Evolutionary conservation across 2,888 invertebrate genomes (phyloP).

Genomic region (Vandiemenella viatica): DNA sequence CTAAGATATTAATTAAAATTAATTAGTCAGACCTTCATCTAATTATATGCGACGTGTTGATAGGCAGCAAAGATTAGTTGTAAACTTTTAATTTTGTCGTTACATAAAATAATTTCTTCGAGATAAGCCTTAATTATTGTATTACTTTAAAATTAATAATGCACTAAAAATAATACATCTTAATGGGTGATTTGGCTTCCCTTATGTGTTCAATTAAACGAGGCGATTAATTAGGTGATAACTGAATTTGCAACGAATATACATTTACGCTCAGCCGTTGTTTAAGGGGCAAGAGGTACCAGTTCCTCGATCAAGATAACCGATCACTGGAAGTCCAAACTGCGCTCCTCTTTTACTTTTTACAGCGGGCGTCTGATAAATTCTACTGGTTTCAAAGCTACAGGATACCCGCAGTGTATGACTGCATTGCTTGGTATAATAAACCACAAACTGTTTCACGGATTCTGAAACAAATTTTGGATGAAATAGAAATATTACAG

Average conservation of each 20-base stretch:
- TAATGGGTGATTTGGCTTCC: background rate
- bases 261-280: no score
- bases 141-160: background rate
- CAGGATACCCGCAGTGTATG: no score
- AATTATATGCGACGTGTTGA: background rate
- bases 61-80: background rate
- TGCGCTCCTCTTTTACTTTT: no score
- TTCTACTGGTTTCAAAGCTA: no score
- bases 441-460: no score
- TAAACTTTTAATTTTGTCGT: background rate
- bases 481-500: no score
- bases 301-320: no score
- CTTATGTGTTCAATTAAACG: background rate
- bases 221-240: background rate
- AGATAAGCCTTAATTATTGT: background rate
- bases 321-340: no score
- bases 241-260: background rate
- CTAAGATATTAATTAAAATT: background rate
- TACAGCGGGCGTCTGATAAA: no score
- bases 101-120: background rate
- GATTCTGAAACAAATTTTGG: no score
- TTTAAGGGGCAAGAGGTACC: no score
- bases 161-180: background rate
- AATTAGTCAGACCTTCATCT: background rate
- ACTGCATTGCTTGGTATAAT: no score